Evolutionary conservation across 2,888 invertebrate genomes (phyloP).

Genomic region (Athalia circularis): DNA sequence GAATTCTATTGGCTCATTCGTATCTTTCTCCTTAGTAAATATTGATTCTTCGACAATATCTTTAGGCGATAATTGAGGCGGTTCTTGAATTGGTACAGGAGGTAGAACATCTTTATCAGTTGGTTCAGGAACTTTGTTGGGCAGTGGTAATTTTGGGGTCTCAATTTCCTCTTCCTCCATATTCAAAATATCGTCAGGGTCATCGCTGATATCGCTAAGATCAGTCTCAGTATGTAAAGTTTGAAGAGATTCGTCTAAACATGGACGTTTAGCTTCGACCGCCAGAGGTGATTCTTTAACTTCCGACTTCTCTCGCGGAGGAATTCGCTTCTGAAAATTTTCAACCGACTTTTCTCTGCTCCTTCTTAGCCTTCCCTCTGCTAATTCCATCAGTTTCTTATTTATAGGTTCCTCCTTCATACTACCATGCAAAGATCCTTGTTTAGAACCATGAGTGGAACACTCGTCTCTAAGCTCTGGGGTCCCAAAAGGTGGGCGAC

Average conservation of each 20-base stretch:
- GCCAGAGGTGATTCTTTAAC: conserved; percentile 68
- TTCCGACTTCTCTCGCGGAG: conserved; percentile 56
- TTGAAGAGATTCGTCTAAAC: conserved; percentile 74
- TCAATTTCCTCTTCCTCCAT: conserved; percentile 79
- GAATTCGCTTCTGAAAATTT: conserved; percentile 65
- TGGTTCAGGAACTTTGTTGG: conserved; percentile 60
- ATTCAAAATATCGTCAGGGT: conserved; percentile 91
- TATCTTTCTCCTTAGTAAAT: conserved; percentile 66
- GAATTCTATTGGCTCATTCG: conserved; percentile 56
- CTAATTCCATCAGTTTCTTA: conserved; percentile 71
- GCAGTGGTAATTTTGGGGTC: conserved; percentile 51
- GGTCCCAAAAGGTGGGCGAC: conserved; percentile 64
- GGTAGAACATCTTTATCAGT: conserved; percentile 58
- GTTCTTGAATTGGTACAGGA: conserved; percentile 65
- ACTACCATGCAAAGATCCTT: conserved; percentile 68
- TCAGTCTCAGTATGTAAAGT: conserved; percentile 80
- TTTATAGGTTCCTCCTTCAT: conserved; percentile 73
- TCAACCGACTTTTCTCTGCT: conserved; percentile 70
- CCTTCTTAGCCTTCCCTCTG: conserved; percentile 68
- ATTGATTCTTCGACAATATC: conserved; percentile 63
- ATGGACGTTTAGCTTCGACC: conserved; percentile 63
- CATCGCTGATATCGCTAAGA: conserved; percentile 92
- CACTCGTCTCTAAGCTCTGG: conserved; percentile 68
- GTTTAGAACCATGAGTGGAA: conserved; percentile 64
- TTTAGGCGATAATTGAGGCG: conserved; percentile 63